These are phyloP conservation scores for Neoseiulus cucumeris DNA, from an alignment of 1,140 invertebrate genomes.

Conservation along the genomic window DNA sequence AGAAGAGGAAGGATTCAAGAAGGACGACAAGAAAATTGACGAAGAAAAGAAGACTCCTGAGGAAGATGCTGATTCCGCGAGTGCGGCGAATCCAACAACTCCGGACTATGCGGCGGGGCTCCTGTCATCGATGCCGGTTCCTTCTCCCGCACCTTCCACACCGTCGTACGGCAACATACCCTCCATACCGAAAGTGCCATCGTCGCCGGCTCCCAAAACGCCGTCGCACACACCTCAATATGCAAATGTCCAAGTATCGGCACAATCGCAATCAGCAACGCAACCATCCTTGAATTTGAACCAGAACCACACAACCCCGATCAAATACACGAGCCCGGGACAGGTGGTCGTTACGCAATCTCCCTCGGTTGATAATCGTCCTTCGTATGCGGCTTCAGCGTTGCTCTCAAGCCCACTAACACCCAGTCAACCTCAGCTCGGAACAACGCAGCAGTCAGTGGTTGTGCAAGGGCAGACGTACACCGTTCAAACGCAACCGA, in stretches of 20 bases:
- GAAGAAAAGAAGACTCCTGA: slow-evolving; percentile 16
- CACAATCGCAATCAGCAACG: background rate
- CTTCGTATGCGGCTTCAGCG: background rate
- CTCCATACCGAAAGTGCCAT: slow-evolving; percentile 19
- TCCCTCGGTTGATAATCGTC: background rate
- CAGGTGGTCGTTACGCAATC: background rate
- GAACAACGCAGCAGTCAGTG: background rate
- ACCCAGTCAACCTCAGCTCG: background rate
- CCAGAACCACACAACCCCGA: background rate
- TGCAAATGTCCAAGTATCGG: background rate
- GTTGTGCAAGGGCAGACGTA: background rate
- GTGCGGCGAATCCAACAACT: slow-evolving; percentile 26
- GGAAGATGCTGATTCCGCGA: slow-evolving; percentile 15
- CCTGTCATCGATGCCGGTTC: slow-evolving; percentile 24
- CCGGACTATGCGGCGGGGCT: slow-evolving; percentile 61
- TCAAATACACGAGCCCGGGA: background rate
- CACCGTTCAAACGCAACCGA: background rate
- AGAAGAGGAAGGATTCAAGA: slow-evolving; percentile 33
- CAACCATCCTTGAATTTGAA: background rate
- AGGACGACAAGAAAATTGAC: slow-evolving; percentile 28
- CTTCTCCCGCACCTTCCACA: slow-evolving; percentile 18
- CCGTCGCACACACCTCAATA: slow-evolving; percentile 1
- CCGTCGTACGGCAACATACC: slow-evolving; percentile 21
- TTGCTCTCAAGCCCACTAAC: background rate
- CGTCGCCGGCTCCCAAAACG: slow-evolving; percentile 16